phyloP scores from a whole-genome alignment of 2,113 vertebrate species.

The Bubo scandiacus region DNA sequence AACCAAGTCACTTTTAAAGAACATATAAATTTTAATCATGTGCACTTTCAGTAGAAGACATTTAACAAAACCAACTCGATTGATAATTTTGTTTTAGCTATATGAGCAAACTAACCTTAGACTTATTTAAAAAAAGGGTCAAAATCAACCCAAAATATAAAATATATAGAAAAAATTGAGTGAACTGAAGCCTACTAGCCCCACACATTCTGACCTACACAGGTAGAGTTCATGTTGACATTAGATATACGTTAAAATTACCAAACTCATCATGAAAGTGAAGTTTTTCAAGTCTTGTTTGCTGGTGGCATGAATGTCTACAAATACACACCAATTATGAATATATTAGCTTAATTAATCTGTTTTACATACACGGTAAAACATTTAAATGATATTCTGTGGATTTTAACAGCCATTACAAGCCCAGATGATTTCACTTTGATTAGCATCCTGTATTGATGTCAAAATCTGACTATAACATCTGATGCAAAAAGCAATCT shows the following conservation, averaged over 20 bases:
- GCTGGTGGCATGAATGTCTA: background rate
- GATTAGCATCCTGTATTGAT: slow-evolving; percentile 15
- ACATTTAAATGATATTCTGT: slow-evolving; percentile 20
- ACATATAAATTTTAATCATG: background rate
- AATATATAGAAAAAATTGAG: background rate
- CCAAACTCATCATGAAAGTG: background rate
- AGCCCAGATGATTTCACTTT: slow-evolving; percentile 15
- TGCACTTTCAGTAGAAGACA: background rate
- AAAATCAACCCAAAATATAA: background rate
- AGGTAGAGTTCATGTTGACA: background rate
- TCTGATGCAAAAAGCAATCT: background rate
- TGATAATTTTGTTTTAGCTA: background rate
- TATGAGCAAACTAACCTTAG: background rate
- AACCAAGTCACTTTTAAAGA: background rate
- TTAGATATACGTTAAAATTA: background rate
- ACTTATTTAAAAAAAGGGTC: background rate
- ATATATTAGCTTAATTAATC: slow-evolving; percentile 8
- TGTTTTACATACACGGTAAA: slow-evolving; percentile 13
- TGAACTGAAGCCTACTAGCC: background rate
- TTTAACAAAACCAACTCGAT: background rate
- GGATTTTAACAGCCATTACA: slow-evolving; percentile 36
- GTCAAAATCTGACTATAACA: background rate
- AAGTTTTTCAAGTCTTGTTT: background rate
- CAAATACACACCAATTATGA: background rate
- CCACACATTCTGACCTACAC: background rate